A percentile compares a stretch with the other conserved stretches of the same genome.
Evolutionary conservation across 2,113 vertebrate species (phyloP).

Genomic region (Varanus komodoensis): DNA sequence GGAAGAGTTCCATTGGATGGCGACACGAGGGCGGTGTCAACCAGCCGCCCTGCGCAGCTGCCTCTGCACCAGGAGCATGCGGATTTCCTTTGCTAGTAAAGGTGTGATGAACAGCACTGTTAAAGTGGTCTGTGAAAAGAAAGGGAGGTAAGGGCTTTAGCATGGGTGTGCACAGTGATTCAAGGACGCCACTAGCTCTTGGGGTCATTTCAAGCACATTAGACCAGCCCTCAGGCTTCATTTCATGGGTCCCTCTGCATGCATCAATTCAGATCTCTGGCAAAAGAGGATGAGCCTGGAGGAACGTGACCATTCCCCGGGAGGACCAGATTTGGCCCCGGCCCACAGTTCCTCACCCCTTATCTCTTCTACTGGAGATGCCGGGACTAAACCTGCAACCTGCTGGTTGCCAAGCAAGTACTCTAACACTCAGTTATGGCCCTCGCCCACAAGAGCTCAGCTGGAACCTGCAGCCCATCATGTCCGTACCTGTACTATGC

Average conservation of each 20-base stretch:
- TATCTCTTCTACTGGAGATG: neutral
- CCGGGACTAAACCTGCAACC: neutral
- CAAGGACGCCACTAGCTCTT: neutral
- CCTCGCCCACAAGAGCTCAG: neutral
- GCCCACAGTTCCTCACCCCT: too few relatives aligned
- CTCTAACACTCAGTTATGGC: neutral
- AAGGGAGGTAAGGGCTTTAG: neutral
- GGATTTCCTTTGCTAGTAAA: conserved; percentile 82
- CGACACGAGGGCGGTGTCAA: conserved; percentile 53
- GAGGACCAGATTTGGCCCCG: too few relatives aligned
- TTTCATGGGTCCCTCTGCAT: too few relatives aligned
- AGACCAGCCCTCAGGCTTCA: too few relatives aligned
- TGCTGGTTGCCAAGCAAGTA: neutral
- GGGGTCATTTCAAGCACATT: neutral
- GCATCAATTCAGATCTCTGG: too few relatives aligned
- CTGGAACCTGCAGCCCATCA: neutral
- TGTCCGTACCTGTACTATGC: too few relatives aligned
- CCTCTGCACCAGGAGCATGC: conserved; percentile 77
- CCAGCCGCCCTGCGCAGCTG: conserved; percentile 54
- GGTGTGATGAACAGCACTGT: conserved; percentile 90
- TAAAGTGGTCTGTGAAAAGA: conserved; percentile 84
- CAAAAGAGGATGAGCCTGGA: too few relatives aligned
- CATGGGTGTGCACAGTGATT: too few relatives aligned
- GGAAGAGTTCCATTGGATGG: neutral
- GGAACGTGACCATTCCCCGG: neutral